Evolutionary conservation across 2,113 vertebrate species (phyloP).

Genomic region (Atlantisia rogersi): DNA sequence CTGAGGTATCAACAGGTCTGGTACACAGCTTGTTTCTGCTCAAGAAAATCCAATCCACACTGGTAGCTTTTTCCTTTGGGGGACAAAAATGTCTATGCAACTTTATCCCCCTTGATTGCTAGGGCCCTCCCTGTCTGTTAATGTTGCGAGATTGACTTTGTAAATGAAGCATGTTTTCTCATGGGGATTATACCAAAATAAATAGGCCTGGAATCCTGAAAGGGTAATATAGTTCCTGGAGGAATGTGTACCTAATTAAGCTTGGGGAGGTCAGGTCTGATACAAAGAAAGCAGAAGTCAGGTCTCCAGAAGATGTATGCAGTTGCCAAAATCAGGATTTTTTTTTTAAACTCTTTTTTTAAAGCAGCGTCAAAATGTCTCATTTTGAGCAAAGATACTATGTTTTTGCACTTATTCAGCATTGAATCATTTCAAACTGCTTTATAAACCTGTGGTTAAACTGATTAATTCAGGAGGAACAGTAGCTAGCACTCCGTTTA

Average conservation of each 20-base stretch:
- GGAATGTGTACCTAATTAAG: constrained; percentile 36
- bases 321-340: background rate
- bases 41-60: background rate
- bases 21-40: background rate
- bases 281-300: background rate
- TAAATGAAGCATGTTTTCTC: background rate
- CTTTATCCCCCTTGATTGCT: background rate
- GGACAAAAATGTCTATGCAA: background rate
- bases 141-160: background rate
- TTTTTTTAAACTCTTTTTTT: background rate
- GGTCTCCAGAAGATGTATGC: background rate
- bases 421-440: background rate
- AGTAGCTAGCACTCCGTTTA: background rate
- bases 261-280: background rate
- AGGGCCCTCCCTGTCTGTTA: background rate
- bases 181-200: constrained; percentile 1
- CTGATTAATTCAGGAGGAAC: background rate
- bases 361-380: background rate
- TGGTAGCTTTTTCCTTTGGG: background rate
- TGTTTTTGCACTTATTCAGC: background rate
- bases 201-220: background rate
- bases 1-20: background rate
- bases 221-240: background rate
- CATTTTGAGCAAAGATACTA: background rate
- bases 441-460: background rate